Evolutionary conservation across 1,140 invertebrate genomes (phyloP).

Genomic region (Periplaneta americana): DNA sequence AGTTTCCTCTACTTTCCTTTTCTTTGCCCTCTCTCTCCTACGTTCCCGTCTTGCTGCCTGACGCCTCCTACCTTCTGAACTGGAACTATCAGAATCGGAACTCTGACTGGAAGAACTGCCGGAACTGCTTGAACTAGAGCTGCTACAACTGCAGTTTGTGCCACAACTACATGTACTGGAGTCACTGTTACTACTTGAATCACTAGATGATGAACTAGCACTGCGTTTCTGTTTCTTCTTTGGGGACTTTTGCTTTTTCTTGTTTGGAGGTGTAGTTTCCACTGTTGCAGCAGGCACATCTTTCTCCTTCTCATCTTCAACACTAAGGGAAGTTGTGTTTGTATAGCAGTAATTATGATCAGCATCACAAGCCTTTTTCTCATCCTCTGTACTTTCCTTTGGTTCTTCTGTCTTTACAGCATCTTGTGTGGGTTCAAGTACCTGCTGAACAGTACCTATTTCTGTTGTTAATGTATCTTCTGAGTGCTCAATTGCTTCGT

Average conservation of each 20-base stretch:
- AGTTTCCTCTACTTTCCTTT: slow-evolving; percentile 33
- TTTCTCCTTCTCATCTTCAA: slow-evolving; percentile 9
- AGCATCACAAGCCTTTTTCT: slow-evolving; percentile 20
- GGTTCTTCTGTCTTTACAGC: slow-evolving; percentile 20
- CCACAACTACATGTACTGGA: slow-evolving; percentile 72
- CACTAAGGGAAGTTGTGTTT: slow-evolving; percentile 16
- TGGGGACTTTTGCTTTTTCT: slow-evolving; percentile 36
- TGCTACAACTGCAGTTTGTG: slow-evolving; percentile 72
- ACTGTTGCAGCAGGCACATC: slow-evolving; percentile 4
- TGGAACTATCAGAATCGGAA: slow-evolving; percentile 61
- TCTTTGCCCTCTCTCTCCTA: slow-evolving; percentile 25
- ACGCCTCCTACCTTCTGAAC: slow-evolving; percentile 39
- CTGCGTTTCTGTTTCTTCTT: slow-evolving; percentile 37
- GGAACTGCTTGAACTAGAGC: slow-evolving; percentile 49
- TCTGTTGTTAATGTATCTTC: not conserved
- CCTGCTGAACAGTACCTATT: not conserved
- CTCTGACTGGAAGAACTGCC: slow-evolving; percentile 57
- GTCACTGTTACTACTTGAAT: slow-evolving; percentile 66
- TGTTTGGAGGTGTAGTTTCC: slow-evolving; percentile 15
- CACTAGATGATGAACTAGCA: slow-evolving; percentile 52
- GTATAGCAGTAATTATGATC: slow-evolving; percentile 61
- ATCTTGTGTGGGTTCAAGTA: not conserved
- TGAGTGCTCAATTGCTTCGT: not conserved
- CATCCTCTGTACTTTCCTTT: slow-evolving; percentile 32
- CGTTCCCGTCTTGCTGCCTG: slow-evolving; percentile 38